phyloP scores from a whole-genome alignment of 2,113 vertebrate genomes.

The Opisthocomus hoazin region DNA sequence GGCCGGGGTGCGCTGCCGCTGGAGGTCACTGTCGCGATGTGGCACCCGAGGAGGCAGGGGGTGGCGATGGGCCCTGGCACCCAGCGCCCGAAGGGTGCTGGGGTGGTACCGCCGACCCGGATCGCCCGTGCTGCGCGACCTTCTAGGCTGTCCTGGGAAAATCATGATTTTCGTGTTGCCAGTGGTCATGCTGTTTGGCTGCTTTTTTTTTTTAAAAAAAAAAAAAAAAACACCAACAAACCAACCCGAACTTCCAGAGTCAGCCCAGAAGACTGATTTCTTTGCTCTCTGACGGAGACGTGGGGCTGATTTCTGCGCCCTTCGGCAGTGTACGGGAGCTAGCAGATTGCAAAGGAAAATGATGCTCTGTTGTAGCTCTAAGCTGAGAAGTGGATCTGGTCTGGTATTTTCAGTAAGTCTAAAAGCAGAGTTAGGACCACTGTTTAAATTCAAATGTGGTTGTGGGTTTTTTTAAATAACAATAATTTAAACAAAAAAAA shows the following conservation, averaged over 20 bases:
- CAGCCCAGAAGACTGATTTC: neutral
- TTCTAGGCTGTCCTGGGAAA: rapidly evolving
- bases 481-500: too few species aligned
- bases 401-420: neutral
- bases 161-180: rapidly evolving
- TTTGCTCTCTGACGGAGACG: rapidly evolving
- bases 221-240: too few species aligned
- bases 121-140: rapidly evolving
- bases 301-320: neutral
- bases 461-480: neutral
- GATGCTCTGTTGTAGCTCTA: neutral
- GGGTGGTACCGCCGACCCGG: rapidly evolving
- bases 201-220: neutral
- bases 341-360: neutral
- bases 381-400: neutral
- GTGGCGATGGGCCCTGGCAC: neutral
- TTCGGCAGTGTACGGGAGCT: rapidly evolving
- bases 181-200: rapidly evolving
- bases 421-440: neutral
- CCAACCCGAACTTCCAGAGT: neutral
- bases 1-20: neutral
- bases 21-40: conserved; percentile 48
- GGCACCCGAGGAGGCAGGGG: neutral
- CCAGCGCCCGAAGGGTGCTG: rapidly evolving
- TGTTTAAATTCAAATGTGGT: neutral